Base-by-base conservation (phyloP, 1,140 invertebrate genomes). In the Drosophila bocki region DNA sequence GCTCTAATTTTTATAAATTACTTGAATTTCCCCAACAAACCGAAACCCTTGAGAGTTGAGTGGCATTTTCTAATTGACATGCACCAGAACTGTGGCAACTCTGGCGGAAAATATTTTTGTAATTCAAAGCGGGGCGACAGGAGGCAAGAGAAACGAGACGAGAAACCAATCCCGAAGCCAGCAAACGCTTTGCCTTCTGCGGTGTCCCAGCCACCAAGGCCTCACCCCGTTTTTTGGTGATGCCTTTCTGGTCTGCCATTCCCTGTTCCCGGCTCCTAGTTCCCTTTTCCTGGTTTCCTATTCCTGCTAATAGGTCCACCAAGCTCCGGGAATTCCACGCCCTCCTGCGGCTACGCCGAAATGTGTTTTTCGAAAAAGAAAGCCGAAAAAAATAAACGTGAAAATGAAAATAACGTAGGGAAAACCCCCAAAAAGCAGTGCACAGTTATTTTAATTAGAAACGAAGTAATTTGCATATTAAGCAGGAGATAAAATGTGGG, bases 381-480 rank as follows among this genome's bases (percentile, higher is more conserved):
- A 67, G 58, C 47, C 72, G 62, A 76, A 58, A 48, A 60, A 75
- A 64, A 64, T 50, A 72, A 71, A 17, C 48, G 56, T 41, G 70
- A 77, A 67, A 58, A 32, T 50, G 67, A 72, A 72, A 59, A 72
- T 59, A 72, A 59, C 39, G 44, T 37, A 44, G 44, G 19, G 37
- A 72, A 51, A 17, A 32, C 45, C 53, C 64, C 58, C 51, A 54
- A 76, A 88, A 90, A 90, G 78, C 84, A 84, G 44, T 90, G 85
- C 85, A 69, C 69, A 81, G 74, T 81, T 90, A 90, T 88, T 88
- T 90, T 90, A 88, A 88, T 88, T 88, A 88, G 84, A 88, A 84
- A 81, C 84, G 74, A 88, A 88, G 80, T 88, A 88, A 88, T 88
- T 88, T 88, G 85, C 85, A 90, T 90, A 75, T 76, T 90, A 78